phyloP scores from a whole-genome alignment of 92 coral and sea anemone genomes.

The Blastomussa wellsi region DNA sequence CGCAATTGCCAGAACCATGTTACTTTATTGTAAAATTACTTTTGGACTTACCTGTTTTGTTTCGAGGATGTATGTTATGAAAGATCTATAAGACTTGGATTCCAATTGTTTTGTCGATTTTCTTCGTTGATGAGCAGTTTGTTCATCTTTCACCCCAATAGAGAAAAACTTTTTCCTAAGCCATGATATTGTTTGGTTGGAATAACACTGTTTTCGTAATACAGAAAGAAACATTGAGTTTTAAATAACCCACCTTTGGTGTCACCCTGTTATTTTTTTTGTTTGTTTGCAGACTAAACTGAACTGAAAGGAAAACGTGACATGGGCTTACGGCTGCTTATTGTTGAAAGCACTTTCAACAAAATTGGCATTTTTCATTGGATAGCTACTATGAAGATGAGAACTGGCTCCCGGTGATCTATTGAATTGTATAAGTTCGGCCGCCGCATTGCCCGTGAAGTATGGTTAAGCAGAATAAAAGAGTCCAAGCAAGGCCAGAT shows the following conservation, averaged over 20 bases:
- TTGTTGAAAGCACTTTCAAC: neutral
- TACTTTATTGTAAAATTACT: neutral
- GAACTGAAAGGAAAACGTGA: neutral
- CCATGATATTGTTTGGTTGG: neutral
- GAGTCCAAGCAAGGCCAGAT: neutral
- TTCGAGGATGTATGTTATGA: neutral
- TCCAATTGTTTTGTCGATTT: neutral
- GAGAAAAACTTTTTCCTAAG: neutral
- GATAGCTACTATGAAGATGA: neutral
- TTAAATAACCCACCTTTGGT: neutral
- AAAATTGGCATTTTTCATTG: neutral
- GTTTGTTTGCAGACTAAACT: neutral
- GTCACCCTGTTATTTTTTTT: neutral
- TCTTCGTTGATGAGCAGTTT: neutral
- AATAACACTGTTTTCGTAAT: neutral
- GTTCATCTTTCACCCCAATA: slow-evolving; percentile 3
- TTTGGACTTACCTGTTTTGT: neutral
- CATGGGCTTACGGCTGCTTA: neutral
- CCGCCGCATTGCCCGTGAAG: neutral
- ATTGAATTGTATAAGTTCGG: neutral
- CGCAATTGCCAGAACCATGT: neutral
- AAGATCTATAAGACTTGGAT: neutral
- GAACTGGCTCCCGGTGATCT: neutral
- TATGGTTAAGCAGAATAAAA: neutral
- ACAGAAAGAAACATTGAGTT: neutral